Evolutionary conservation across 2,888 invertebrate species (phyloP).

Genomic region (Drosophila merina): DNA sequence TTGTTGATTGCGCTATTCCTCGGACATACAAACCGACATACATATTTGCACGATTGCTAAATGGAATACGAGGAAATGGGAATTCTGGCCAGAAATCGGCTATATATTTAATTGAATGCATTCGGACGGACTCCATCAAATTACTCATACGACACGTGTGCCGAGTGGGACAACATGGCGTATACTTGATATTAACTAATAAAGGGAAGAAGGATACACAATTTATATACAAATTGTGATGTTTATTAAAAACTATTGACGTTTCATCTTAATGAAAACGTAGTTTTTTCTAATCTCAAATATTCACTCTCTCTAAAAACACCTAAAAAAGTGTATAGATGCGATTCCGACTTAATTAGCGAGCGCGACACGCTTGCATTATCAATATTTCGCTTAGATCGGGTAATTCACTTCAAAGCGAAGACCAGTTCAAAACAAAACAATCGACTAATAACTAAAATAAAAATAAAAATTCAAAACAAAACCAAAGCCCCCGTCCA

Average conservation of each 20-base stretch:
- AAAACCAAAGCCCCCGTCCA: constrained; percentile 1
- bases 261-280: not conserved
- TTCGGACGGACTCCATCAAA: not conserved
- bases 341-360: not conserved
- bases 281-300: not conserved
- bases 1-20: constrained; percentile 39
- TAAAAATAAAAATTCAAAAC: constrained; percentile 16
- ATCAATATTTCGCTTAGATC: constrained; percentile 33
- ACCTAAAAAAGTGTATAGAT: not conserved
- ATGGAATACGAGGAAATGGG: constrained; percentile 25
- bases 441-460: constrained; percentile 16
- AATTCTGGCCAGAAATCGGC: constrained; percentile 11
- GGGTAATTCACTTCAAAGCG: constrained; percentile 7
- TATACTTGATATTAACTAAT: constrained; percentile 22
- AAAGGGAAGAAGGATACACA: too few species aligned
- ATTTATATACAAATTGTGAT: too few species aligned
- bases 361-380: constrained; percentile 35
- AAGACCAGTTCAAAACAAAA: constrained; percentile 33
- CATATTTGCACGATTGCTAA: constrained; percentile 45
- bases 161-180: constrained; percentile 1
- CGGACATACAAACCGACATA: too few species aligned
- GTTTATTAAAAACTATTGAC: too few species aligned
- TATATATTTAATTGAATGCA: constrained; percentile 1
- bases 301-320: not conserved
- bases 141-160: constrained; percentile 26